These are phyloP conservation scores for Drosophila ercepeae DNA, from an alignment of 1,140 invertebrate species.

Conservation along the genomic window DNA sequence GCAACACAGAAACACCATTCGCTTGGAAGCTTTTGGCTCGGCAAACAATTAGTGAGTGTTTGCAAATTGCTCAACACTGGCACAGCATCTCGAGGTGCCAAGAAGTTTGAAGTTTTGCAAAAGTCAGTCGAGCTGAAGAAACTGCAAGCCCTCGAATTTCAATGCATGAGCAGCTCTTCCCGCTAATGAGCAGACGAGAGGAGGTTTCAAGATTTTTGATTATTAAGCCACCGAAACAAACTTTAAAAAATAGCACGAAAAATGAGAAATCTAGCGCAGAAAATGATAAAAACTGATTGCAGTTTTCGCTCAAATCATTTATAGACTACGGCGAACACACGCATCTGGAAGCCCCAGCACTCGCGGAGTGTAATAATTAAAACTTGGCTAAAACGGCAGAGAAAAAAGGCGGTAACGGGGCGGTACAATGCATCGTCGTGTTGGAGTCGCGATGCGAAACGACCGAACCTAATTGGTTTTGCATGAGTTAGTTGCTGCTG, in stretches of 20 bases:
- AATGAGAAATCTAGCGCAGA: neutral
- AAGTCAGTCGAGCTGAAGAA: conserved; percentile 43
- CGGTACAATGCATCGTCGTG: conserved; percentile 38
- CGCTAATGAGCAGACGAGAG: conserved; percentile 48
- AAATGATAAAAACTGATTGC: conserved; percentile 16
- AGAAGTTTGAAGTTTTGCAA: conserved; percentile 49
- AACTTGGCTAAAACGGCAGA: conserved; percentile 38
- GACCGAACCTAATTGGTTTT: conserved; percentile 75
- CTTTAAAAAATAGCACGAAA: conserved; percentile 5
- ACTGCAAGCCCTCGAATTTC: conserved; percentile 24
- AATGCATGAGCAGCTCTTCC: conserved; percentile 52
- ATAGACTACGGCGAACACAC: conserved; percentile 7
- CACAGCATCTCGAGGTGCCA: conserved; percentile 46
- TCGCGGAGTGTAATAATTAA: conserved; percentile 45
- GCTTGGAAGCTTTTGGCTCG: conserved; percentile 12
- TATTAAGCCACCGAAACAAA: conserved; percentile 25
- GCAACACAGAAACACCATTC: too few species aligned
- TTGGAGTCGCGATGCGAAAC: conserved; percentile 72
- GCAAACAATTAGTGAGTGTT: conserved; percentile 49
- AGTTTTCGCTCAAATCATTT: conserved; percentile 28
- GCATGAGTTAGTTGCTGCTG: conserved; percentile 56
- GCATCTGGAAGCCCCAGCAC: neutral
- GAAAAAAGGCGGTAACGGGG: neutral
- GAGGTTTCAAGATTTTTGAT: conserved; percentile 26
- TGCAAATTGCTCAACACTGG: conserved; percentile 35